A percentile compares a stretch with the other conserved stretches of the same genome.
These are phyloP conservation scores for Tichodroma muraria DNA, from an alignment of 2,113 vertebrate species.

Conservation along the genomic window DNA sequence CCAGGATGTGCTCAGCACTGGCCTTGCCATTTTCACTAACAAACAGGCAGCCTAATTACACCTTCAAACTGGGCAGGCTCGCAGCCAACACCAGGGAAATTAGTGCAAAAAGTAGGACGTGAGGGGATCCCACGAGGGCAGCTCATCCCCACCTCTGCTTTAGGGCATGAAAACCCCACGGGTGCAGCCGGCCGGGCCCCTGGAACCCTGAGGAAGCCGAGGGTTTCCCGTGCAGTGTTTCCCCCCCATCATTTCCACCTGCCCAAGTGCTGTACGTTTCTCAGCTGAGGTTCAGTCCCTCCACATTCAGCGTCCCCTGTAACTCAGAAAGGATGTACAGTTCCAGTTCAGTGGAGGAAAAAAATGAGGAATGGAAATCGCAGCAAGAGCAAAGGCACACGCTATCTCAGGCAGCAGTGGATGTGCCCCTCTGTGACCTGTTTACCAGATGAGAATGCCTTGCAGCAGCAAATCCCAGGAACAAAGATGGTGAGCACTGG, in stretches of 20 bases:
- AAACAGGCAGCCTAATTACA: background rate
- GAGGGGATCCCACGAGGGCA: background rate
- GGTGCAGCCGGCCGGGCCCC: background rate
- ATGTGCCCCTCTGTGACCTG: background rate
- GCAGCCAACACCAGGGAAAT: rapidly evolving
- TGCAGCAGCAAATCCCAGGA: background rate
- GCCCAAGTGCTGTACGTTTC: background rate
- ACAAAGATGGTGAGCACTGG: background rate
- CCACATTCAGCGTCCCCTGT: background rate
- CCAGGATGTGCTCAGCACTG: background rate
- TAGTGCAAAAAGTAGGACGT: background rate
- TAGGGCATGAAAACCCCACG: background rate
- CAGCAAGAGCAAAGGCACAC: background rate
- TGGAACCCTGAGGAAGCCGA: background rate
- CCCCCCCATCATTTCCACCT: background rate
- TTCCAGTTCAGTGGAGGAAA: background rate
- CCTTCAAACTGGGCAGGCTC: background rate
- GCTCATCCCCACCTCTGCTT: background rate
- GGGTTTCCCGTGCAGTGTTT: rapidly evolving
- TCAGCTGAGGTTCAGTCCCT: background rate
- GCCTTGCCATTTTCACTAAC: background rate
- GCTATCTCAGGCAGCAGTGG: background rate
- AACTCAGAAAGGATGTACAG: background rate
- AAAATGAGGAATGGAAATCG: background rate
- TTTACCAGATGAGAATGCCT: background rate